Evolutionary conservation across 2,888 invertebrate genomes (phyloP).

Genomic region (Cerceris rybyensis): DNA sequence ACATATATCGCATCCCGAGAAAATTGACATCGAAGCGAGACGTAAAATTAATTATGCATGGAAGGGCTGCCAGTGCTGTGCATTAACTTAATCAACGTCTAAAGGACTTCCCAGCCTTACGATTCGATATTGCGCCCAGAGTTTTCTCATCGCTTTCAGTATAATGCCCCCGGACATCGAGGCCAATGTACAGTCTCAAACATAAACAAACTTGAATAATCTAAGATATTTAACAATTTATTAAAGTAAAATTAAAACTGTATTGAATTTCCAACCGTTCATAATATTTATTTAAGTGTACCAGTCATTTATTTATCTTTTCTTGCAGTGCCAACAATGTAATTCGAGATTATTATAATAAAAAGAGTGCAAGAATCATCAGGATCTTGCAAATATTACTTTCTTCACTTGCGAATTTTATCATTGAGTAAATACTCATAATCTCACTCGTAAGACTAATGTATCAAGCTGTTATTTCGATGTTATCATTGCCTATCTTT

Average conservation of each 20-base stretch:
- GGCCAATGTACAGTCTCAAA: slow-evolving; percentile 53
- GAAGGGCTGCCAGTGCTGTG: slow-evolving; percentile 11
- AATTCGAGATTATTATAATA: neutral
- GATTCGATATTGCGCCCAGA: slow-evolving; percentile 32
- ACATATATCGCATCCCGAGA: slow-evolving; percentile 4
- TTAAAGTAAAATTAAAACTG: neutral
- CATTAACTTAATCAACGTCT: slow-evolving; percentile 48
- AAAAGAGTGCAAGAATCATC: neutral
- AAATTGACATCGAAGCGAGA: slow-evolving; percentile 18
- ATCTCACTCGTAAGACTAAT: neutral
- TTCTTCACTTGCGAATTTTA: neutral
- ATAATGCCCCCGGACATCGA: slow-evolving; percentile 60
- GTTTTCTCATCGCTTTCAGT: slow-evolving; percentile 64
- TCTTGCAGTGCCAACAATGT: too few species aligned
- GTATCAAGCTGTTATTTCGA: neutral
- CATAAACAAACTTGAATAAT: slow-evolving; percentile 33
- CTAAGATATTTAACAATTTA: neutral
- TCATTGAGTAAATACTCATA: slow-evolving; percentile 6
- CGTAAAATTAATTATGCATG: slow-evolving; percentile 39
- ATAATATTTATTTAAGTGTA: neutral
- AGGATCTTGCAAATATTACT: neutral
- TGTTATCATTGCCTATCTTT: slow-evolving; percentile 7
- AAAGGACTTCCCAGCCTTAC: slow-evolving; percentile 44
- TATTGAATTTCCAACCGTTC: neutral
- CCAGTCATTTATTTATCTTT: too few species aligned